Conservation (phyloP, 2,113 vertebrate genomes). For the Alaudala cheleensis region DNA sequence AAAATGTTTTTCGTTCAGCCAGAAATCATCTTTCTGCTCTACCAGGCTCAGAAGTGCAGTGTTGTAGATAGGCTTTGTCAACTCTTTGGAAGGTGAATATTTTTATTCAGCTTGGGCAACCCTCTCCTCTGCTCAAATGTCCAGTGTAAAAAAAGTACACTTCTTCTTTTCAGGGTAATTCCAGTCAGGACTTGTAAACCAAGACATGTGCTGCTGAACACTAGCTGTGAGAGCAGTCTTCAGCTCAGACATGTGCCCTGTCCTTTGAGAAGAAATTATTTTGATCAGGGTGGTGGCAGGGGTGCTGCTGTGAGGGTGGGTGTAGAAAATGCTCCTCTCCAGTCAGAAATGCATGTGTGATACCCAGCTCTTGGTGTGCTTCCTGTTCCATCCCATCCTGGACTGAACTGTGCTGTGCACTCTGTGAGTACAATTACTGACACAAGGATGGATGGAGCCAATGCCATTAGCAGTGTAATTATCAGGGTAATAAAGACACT, state of each 20-base stretch:
- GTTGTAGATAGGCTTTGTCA: neutral
- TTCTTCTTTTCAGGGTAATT: neutral
- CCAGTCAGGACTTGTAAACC: neutral
- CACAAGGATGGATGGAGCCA: neutral
- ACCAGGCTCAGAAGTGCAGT: neutral
- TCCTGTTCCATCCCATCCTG: neutral
- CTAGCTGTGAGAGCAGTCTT: neutral
- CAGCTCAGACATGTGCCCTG: neutral
- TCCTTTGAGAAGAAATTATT: neutral
- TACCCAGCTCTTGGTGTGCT: neutral
- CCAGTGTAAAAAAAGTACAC: neutral
- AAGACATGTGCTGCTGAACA: fast-evolving
- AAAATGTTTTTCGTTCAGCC: neutral
- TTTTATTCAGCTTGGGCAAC: neutral
- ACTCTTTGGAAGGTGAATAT: neutral
- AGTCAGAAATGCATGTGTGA: neutral
- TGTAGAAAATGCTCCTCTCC: neutral
- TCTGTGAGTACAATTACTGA: neutral
- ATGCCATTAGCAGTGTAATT: neutral
- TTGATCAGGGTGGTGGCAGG: neutral
- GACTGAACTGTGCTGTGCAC: neutral
- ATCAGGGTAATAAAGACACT: neutral
- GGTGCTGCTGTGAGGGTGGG: neutral
- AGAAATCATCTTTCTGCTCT: neutral
- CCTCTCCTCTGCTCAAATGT: neutral